A percentile compares a stretch with the other conserved stretches of the same genome.
Conservation (phyloP, 2,888 invertebrate species). For the Marronus borbonicus region DNA sequence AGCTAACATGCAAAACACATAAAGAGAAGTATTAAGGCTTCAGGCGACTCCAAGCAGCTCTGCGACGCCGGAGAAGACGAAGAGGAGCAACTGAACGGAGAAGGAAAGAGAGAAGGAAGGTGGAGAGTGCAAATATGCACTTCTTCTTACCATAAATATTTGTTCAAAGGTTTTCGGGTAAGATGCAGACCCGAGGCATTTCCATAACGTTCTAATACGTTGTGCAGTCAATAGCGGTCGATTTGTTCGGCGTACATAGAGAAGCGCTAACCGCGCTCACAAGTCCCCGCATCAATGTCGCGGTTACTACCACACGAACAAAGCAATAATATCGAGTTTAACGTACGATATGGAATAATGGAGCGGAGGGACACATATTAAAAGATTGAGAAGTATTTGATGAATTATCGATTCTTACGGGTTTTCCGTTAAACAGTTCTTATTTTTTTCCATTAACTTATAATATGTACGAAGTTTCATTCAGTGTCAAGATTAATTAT, state of each 20-base stretch:
- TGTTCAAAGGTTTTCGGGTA: conserved; percentile 57
- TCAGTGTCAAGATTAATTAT: too few species aligned
- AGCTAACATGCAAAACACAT: conserved; percentile 33
- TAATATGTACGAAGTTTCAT: too few species aligned
- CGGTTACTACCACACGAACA: neutral
- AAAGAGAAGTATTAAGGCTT: conserved; percentile 45
- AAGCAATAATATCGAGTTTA: conserved; percentile 11
- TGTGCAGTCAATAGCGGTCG: conserved; percentile 42
- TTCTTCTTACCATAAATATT: conserved; percentile 58
- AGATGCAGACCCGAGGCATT: conserved; percentile 44
- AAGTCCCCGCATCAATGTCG: neutral
- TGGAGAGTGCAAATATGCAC: conserved; percentile 56
- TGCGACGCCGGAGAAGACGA: neutral
- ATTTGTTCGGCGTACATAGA: conserved; percentile 25
- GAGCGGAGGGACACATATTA: neutral
- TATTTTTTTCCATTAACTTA: too few species aligned
- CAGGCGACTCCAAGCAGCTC: conserved; percentile 30
- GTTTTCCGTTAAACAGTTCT: too few species aligned
- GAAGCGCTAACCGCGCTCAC: neutral
- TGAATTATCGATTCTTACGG: too few species aligned
- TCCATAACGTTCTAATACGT: conserved; percentile 41
- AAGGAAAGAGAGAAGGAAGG: neutral
- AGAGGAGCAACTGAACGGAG: neutral
- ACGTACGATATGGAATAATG: neutral
- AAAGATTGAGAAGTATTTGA: neutral